Conservation (phyloP, 2,113 vertebrate species). For the Pseudorectes ferrugineus region DNA sequence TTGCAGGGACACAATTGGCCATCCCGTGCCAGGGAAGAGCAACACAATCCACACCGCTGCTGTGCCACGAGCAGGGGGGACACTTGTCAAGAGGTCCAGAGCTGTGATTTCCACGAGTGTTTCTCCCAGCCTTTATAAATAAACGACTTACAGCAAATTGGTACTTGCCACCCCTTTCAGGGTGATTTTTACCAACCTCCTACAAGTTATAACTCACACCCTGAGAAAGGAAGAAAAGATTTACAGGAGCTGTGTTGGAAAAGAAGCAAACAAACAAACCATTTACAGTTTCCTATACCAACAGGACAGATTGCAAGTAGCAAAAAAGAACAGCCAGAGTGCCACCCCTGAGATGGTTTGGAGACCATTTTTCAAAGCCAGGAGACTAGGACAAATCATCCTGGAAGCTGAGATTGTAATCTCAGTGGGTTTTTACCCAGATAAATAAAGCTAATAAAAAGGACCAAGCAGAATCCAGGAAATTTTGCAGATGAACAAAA, state of each 20-base stretch:
- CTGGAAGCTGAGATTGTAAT: neutral
- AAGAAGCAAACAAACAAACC: conserved; percentile 2
- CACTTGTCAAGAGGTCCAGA: neutral
- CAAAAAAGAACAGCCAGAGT: neutral
- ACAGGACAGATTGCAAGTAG: neutral
- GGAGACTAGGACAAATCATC: neutral
- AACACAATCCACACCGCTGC: accelerated
- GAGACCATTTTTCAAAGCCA: neutral
- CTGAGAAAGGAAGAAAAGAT: neutral
- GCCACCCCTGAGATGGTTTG: neutral
- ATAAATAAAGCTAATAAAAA: neutral
- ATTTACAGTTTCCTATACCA: neutral
- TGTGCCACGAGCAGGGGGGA: neutral
- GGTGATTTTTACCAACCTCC: neutral
- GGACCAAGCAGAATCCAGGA: neutral
- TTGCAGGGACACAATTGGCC: accelerated
- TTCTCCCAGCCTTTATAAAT: neutral
- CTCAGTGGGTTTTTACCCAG: neutral
- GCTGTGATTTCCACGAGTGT: neutral
- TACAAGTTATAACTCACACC: neutral
- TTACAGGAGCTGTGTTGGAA: neutral
- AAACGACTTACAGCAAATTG: neutral
- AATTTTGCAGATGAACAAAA: neutral
- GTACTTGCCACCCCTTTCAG: neutral
- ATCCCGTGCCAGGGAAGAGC: neutral